Conservation (phyloP, 1,140 invertebrate species). For the Zaprionus taronus region DNA sequence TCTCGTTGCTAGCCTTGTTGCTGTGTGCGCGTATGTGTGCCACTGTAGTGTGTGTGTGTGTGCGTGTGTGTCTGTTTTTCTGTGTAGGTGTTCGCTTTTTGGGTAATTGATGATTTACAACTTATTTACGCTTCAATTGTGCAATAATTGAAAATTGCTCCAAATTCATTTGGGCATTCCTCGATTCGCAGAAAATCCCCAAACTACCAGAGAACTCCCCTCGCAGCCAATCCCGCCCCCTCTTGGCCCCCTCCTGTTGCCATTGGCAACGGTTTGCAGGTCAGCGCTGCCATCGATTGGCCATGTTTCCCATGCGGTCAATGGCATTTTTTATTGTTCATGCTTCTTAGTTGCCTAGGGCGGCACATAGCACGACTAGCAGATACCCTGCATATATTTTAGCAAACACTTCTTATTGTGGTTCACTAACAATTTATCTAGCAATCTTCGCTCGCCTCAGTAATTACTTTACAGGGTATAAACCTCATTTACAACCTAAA, state of each 20-base stretch:
- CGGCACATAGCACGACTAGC: neutral
- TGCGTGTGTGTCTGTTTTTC: slow-evolving; percentile 25
- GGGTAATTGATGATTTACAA: slow-evolving; percentile 82
- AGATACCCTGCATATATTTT: neutral
- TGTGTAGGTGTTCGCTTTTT: slow-evolving; percentile 58
- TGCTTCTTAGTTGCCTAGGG: neutral
- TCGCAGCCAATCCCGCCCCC: neutral
- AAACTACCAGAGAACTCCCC: neutral
- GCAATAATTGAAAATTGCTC: slow-evolving; percentile 83
- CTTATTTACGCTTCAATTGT: slow-evolving; percentile 82
- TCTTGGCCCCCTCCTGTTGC: slow-evolving; percentile 29
- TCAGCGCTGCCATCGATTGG: slow-evolving; percentile 43
- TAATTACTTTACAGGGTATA: neutral
- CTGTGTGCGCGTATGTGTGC: slow-evolving; percentile 16
- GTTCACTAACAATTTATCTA: neutral
- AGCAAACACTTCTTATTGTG: neutral
- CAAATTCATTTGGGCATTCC: slow-evolving; percentile 77
- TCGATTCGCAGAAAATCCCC: slow-evolving; percentile 16
- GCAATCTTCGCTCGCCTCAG: no score
- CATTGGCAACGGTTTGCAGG: slow-evolving; percentile 48
- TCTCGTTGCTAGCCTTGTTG: slow-evolving; percentile 14
- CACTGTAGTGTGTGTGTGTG: slow-evolving; percentile 10
- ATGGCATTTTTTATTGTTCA: slow-evolving; percentile 26
- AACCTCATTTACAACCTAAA: neutral
- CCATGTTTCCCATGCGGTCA: slow-evolving; percentile 21